Base-by-base conservation (phyloP, 2,888 invertebrate genomes). In the Syrista parreyssii region DNA sequence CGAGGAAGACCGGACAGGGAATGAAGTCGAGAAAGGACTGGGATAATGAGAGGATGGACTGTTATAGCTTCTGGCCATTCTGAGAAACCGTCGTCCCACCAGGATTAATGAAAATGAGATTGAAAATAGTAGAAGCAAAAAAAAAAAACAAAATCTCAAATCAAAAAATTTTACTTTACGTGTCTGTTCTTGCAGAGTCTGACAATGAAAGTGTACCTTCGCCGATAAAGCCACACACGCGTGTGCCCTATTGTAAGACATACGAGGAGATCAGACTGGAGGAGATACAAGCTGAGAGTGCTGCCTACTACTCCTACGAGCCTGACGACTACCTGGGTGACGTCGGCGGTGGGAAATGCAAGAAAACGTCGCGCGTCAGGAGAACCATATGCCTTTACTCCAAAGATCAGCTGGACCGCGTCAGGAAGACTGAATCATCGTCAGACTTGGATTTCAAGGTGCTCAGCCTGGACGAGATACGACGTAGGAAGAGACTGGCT, bases 161-260 rank as follows among this genome's bases (percentile, higher is more conserved):
- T 76, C 73, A n/a, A n/a, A n/a, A n/a, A n/a, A 78, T 82, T 81
- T 40, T 40, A 40, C 15, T 40, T 40, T 40, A 40, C 40, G 40
- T 40, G 40, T 75, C 81, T 88, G 93, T 95, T 93, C 94, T 95
- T 95, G 93, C 95, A 96, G 96, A 96, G 92, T 95, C 96, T 88
- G 95, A 96, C 93, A 95, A 93, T 91, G 96, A 96, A 93, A 95
- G 95, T 91, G 93, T 93, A 84, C 94, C 95, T 35, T 94, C 95
- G 68, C 95, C 95, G 80, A 88, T 88, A 80, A 93, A 93, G 91
- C 85, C 86, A 75, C 92, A 92, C 81, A 93, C 93, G 87, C 91
- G 92, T 81, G 92, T 93, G 81, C 86, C 88, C 3, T 88, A 88
- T 80, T 89, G 88, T 87, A 95, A 95, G 92, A 94, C 95, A 0